phyloP scores from a whole-genome alignment of 23 tunicate genomes.

The Botrylloides violaceus region DNA sequence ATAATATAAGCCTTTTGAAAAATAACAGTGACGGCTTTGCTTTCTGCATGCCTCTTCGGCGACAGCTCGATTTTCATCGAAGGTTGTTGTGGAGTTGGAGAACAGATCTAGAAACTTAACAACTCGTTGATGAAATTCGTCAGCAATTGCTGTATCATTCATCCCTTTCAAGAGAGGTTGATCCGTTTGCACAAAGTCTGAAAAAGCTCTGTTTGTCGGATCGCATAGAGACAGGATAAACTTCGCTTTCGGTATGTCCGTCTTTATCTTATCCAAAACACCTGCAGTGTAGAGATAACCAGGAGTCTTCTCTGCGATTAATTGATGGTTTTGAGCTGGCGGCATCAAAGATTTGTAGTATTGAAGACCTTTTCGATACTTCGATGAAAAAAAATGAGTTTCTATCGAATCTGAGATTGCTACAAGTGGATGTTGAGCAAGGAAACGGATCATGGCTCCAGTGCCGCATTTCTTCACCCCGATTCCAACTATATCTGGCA shows the following conservation, averaged over 20 bases:
- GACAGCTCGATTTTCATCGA: not conserved
- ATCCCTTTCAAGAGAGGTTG: not conserved
- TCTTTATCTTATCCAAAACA: not conserved
- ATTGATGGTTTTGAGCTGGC: not conserved
- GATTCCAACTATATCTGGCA: constrained; percentile 8
- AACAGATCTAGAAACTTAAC: not conserved
- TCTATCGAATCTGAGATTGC: not conserved
- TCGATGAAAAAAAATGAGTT: not conserved
- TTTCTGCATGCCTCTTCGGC: not conserved
- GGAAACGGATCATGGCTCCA: constrained; percentile 10
- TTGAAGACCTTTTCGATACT: not conserved
- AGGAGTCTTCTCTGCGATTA: constrained; percentile 9
- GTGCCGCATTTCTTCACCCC: constrained; percentile 29
- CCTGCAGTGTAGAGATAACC: not conserved
- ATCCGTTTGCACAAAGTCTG: constrained; percentile 16
- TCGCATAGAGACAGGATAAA: constrained; percentile 12
- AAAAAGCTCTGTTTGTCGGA: constrained; percentile 18
- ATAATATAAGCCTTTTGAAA: constrained; percentile 17
- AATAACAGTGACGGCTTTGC: not conserved
- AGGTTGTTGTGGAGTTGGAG: not conserved
- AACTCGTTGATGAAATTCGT: not conserved
- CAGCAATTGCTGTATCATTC: no score
- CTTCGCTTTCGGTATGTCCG: constrained; percentile 9
- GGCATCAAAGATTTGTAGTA: constrained; percentile 7
- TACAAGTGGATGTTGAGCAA: constrained; percentile 15